These are phyloP conservation scores for Drosophila niveifrons DNA, from an alignment of 2,888 invertebrate species.

Conservation along the genomic window DNA sequence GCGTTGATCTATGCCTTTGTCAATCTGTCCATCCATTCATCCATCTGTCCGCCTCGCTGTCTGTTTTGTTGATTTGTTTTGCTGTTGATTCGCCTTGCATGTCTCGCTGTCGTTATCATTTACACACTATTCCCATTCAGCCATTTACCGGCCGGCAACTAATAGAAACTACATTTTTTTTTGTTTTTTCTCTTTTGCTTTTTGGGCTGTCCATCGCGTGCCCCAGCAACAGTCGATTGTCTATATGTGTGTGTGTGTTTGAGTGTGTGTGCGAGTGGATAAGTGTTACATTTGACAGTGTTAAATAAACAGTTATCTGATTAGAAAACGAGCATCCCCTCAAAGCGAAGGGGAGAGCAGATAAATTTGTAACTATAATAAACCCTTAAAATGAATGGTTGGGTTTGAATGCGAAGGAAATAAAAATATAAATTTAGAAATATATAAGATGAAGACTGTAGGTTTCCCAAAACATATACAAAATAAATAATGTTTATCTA, in stretches of 20 bases:
- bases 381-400: too few relatives aligned
- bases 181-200: slow-evolving; percentile 9
- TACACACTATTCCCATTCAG: slow-evolving; percentile 47
- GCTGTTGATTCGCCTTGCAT: slow-evolving; percentile 70
- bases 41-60: slow-evolving; percentile 21
- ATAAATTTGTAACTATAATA: neutral
- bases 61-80: slow-evolving; percentile 34
- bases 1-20: slow-evolving; percentile 26
- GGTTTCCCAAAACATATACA: too few relatives aligned
- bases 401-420: too few relatives aligned
- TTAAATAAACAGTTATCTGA: slow-evolving; percentile 64
- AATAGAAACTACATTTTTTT: slow-evolving; percentile 28
- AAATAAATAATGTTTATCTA: too few relatives aligned
- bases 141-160: slow-evolving; percentile 73
- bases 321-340: slow-evolving; percentile 49
- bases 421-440: too few relatives aligned
- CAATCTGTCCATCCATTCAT: slow-evolving; percentile 17
- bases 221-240: slow-evolving; percentile 48
- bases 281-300: slow-evolving; percentile 74
- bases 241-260: slow-evolving; percentile 9
- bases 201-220: slow-evolving; percentile 58
- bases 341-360: neutral
- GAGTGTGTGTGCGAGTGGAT: slow-evolving; percentile 27
- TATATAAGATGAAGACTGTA: too few relatives aligned
- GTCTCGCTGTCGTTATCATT: slow-evolving; percentile 72